Conservation (phyloP, 2,888 invertebrate species). For the Agonopterix heracliana region DNA sequence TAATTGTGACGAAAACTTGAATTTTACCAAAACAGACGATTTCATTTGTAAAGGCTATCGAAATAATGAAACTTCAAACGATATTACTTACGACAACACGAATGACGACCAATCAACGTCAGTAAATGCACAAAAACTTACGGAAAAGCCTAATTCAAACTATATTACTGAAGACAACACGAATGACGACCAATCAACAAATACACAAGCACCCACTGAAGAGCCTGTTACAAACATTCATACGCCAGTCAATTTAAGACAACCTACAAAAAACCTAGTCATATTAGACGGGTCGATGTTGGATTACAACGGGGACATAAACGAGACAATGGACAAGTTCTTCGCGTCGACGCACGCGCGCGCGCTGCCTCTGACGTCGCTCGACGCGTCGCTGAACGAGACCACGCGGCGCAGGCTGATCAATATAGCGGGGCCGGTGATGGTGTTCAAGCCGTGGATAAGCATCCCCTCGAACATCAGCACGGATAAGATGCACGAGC, state of each 20-base stretch:
- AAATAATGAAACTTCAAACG: conserved; percentile 2
- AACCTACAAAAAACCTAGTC: conserved; percentile 27
- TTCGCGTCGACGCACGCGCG: conserved; percentile 52
- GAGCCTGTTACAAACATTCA: not conserved
- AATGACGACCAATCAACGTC: not conserved
- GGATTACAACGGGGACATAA: conserved; percentile 33
- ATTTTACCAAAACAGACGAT: conserved; percentile 36
- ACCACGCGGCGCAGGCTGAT: conserved; percentile 35
- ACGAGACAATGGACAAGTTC: conserved; percentile 48
- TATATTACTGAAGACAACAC: not conserved
- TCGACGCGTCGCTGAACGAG: conserved; percentile 18
- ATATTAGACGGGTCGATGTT: conserved; percentile 39
- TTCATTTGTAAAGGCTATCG: conserved; percentile 33
- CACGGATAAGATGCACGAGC: conserved; percentile 34
- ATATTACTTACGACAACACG: not conserved
- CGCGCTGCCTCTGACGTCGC: conserved; percentile 30
- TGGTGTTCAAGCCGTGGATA: conserved; percentile 45
- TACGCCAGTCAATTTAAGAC: not conserved
- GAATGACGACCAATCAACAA: not conserved
- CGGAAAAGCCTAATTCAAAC: not conserved
- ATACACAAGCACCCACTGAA: no score
- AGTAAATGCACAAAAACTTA: no score
- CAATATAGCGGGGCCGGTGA: conserved; percentile 36
- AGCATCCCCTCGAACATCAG: conserved; percentile 37
- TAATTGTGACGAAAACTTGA: conserved; percentile 35